Evolutionary conservation across 2,113 vertebrate genomes (phyloP).

Genomic region (Vidua chalybeata): DNA sequence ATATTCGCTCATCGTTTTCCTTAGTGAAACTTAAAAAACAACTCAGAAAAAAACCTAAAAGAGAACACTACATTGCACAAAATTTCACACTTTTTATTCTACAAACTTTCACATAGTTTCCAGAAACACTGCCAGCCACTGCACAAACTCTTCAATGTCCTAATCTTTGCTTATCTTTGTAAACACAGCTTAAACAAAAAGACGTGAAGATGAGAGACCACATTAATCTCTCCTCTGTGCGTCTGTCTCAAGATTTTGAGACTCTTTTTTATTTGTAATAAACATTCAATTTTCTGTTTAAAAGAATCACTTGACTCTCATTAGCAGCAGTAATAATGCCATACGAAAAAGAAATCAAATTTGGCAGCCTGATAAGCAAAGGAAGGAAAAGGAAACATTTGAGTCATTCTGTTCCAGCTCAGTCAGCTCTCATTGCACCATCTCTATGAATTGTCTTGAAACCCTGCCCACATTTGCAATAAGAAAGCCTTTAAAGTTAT

Average conservation of each 20-base stretch:
- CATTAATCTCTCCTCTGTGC: neutral
- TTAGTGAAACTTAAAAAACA: neutral
- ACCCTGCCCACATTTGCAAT: neutral
- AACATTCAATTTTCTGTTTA: neutral
- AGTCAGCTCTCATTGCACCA: neutral
- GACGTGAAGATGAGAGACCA: neutral
- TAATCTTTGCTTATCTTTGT: neutral
- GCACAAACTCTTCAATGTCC: neutral
- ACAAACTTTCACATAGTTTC: neutral
- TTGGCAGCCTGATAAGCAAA: constrained; percentile 39
- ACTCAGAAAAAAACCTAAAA: neutral
- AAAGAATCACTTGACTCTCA: neutral
- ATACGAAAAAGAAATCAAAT: constrained; percentile 12
- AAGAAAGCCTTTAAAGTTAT: constrained; percentile 1
- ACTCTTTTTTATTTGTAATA: neutral
- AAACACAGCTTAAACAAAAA: neutral
- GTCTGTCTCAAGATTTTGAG: neutral
- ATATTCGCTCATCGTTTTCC: neutral
- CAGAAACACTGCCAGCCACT: neutral
- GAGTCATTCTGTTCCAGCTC: constrained; percentile 31
- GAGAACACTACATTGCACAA: neutral
- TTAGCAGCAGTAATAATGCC: constrained; percentile 9
- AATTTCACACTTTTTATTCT: neutral
- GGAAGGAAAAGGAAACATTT: constrained; percentile 30
- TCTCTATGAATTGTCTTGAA: constrained; percentile 29